Conservation (phyloP, 2,113 vertebrate species). For the Rhinopomastus cyanomelas region DNA sequence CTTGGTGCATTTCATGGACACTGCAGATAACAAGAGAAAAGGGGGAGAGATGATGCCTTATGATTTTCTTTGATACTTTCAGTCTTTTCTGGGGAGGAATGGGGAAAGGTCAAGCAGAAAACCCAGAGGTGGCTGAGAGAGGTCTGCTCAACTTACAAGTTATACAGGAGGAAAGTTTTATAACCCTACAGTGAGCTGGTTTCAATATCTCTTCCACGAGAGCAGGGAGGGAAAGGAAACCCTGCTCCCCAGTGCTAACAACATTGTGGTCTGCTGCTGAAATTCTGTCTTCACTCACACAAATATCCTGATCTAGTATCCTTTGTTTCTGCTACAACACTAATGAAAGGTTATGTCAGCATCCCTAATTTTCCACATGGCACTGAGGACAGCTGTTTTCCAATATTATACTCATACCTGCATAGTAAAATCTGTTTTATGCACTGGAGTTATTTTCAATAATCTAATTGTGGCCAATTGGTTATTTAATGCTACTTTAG, state of each 20-base stretch:
- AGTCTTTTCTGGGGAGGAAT: not conserved
- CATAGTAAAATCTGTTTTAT: not conserved
- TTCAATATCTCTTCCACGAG: not conserved
- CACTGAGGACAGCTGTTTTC: not conserved
- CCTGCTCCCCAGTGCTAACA: not conserved
- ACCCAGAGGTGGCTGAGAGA: not conserved
- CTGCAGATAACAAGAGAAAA: not conserved
- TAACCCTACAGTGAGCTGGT: not conserved
- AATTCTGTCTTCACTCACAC: conserved; percentile 6
- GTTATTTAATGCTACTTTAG: not conserved
- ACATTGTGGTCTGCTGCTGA: not conserved
- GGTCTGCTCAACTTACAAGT: not conserved
- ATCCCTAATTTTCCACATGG: not conserved
- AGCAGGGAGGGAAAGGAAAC: not conserved
- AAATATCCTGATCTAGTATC: not conserved
- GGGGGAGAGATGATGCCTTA: not conserved
- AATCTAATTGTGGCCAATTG: not conserved
- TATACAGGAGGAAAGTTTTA: not conserved
- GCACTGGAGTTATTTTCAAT: not conserved
- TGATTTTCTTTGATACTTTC: not conserved
- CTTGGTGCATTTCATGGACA: not conserved
- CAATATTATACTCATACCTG: not conserved
- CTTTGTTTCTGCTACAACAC: not conserved
- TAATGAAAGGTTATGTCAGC: not conserved
- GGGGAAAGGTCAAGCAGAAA: not conserved